A percentile compares a stretch with the other conserved stretches of the same genome.
phyloP scores from a whole-genome alignment of 2,797 vertebrate genomes.

The Diglossa cyanea region DNA sequence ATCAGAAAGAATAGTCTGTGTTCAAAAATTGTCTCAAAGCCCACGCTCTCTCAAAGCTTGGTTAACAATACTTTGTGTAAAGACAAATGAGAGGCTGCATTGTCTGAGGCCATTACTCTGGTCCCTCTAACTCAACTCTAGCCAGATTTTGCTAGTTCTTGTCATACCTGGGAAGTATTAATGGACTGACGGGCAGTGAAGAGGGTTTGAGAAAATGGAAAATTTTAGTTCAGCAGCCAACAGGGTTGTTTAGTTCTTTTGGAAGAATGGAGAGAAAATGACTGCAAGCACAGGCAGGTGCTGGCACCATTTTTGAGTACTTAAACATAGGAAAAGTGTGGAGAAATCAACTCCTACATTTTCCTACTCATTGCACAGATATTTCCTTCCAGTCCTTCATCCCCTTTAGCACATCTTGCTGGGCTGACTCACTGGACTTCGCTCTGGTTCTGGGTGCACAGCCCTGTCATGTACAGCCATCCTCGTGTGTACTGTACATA shows the following conservation, averaged over 20 bases:
- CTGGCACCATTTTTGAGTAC: not conserved
- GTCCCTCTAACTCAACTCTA: not conserved
- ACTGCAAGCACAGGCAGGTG: not conserved
- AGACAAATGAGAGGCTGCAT: not conserved
- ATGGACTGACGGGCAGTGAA: not conserved
- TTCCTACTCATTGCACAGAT: not conserved
- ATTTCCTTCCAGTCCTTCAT: not conserved
- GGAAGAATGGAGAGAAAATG: not conserved
- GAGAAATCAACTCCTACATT: not conserved
- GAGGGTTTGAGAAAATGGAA: not conserved
- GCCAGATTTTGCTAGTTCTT: not conserved
- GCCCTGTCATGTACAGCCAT: not conserved
- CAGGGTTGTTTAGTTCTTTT: not conserved
- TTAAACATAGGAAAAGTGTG: not conserved
- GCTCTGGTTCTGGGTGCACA: not conserved
- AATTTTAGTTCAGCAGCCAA: not conserved
- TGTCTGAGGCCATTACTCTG: not conserved
- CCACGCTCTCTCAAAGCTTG: not conserved
- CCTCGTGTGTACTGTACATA: fast-evolving
- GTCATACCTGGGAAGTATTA: not conserved
- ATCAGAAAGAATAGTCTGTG: not conserved
- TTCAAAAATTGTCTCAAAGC: not conserved
- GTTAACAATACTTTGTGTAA: not conserved
- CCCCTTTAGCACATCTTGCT: not conserved
- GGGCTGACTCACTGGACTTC: not conserved